Evolutionary conservation across 2,797 vertebrate genomes (phyloP).

Genomic region (Acanthurus tractus): DNA sequence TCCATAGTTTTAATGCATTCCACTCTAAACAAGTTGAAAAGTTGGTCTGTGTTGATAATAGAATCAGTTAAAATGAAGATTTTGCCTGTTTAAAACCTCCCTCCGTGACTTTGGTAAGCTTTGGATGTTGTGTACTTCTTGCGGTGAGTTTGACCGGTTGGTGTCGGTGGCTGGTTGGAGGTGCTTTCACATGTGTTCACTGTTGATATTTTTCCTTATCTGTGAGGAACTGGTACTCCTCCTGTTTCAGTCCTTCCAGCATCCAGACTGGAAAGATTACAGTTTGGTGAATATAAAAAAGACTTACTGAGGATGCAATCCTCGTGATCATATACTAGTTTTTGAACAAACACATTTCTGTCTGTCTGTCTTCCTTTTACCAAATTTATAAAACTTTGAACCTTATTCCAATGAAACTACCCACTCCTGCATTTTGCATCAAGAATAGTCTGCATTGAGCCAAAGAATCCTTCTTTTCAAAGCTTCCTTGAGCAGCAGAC

Average conservation of each 20-base stretch:
- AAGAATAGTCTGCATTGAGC: constrained; percentile 32
- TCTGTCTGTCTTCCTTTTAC: neutral
- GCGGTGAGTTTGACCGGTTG: constrained; percentile 86
- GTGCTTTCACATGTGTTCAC: constrained; percentile 83
- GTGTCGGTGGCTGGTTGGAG: constrained; percentile 85
- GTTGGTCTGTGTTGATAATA: constrained; percentile 28
- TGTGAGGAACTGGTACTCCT: constrained; percentile 80
- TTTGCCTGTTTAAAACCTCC: constrained; percentile 85
- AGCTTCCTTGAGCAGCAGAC: constrained; percentile 15
- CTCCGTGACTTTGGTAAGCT: constrained; percentile 87
- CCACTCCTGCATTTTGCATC: constrained; percentile 20
- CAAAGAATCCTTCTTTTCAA: constrained; percentile 36
- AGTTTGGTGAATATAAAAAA: neutral
- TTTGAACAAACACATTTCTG: neutral
- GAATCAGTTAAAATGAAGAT: constrained; percentile 84
- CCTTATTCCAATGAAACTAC: neutral
- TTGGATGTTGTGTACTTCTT: constrained; percentile 87
- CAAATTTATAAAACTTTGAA: neutral
- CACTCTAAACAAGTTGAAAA: constrained; percentile 19
- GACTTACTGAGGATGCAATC: neutral
- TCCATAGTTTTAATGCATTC: constrained; percentile 13
- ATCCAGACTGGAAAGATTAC: constrained; percentile 24
- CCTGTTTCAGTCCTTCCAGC: constrained; percentile 61
- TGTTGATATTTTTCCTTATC: constrained; percentile 81
- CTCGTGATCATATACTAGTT: neutral